Evolutionary conservation across 2,888 invertebrate species (phyloP).

Genomic region (Cremastinae sp.): DNA sequence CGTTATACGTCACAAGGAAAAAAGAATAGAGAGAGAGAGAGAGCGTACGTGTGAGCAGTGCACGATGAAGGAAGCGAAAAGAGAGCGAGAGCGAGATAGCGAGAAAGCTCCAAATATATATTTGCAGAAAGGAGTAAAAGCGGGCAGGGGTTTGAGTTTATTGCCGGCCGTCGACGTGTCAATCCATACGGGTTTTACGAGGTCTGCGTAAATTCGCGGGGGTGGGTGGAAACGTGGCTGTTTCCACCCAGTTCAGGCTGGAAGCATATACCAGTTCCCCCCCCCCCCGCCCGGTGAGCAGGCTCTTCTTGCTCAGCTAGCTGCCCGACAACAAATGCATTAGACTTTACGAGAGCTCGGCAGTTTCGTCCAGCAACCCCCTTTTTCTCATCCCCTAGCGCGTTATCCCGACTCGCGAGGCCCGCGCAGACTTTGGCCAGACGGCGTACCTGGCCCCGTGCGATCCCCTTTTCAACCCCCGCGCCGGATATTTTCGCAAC

Average conservation of each 20-base stretch:
- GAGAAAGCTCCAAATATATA: neutral
- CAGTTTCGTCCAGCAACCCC: constrained; percentile 68
- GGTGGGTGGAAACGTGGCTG: constrained; percentile 47
- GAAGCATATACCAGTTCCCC: constrained; percentile 13
- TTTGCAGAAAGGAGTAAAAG: neutral
- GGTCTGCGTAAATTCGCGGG: constrained; percentile 73
- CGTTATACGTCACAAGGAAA: no score
- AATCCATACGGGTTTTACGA: constrained; percentile 77
- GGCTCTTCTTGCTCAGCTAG: constrained; percentile 58
- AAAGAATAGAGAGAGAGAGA: no score
- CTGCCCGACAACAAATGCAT: constrained; percentile 75
- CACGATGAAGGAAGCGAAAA: no score
- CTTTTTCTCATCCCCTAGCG: constrained; percentile 39
- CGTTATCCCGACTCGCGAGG: constrained; percentile 36
- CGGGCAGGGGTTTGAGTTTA: constrained; percentile 68
- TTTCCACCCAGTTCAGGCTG: neutral
- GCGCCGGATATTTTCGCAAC: no score
- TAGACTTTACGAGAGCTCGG: constrained; percentile 75
- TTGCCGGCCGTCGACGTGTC: constrained; percentile 74
- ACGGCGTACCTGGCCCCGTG: constrained; percentile 71
- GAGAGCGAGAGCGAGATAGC: neutral
- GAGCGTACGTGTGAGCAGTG: no score
- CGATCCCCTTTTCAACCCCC: constrained; percentile 60
- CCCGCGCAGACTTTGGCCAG: constrained; percentile 71
- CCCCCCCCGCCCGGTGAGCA: constrained; percentile 20